Evolutionary conservation across 2,113 vertebrate species (phyloP), one percentile per base, ranked within the genome.

Genomic region (Podiceps cristatus): DNA sequence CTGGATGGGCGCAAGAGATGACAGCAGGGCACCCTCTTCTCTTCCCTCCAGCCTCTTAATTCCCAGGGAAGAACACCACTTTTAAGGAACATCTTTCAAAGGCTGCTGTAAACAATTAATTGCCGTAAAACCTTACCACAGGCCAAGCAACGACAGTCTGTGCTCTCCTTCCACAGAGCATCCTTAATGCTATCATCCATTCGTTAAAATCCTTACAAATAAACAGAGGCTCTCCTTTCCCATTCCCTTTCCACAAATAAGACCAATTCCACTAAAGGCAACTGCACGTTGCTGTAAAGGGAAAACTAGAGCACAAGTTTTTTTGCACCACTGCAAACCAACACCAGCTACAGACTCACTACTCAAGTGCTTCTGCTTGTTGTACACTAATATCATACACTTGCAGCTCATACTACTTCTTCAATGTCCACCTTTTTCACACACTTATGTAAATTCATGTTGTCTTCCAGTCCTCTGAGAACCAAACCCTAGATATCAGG

Each of bases 281-380:
- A 42, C 0, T 31, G 45, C 55, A 35, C 0, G 0, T n/a, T 27
- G 35, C 23, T 44, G 1, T 19, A 59, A 52, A 68, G 17, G 18
- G 5, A 62, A 88, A 75, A 44, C 16, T 14, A 27, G 42, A 72
- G 24, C 49, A 56, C 11, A 8, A 91, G 47, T 12, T 16, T 33
- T 62, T 45, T 19, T 50, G 63, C 27, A 59, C 56, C 66, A 74
- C 29, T 12, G 8, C 29, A 80, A 76, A 18, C 63, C 87, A 74
- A 23, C 52, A 55, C 2, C 62, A 35, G 28, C 55, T 69, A 52
- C 4, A 5, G 37, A 52, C 35, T 90, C 47, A 9, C 24, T 33
- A 7, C 37, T 42, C 5, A 1, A 78, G 62, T 9, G 53, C 14
- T 60, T 31, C 83, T 56, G 18, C 45, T 33, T 44, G 15, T 76